Percentiles rank a stretch among this genome's conserved stretches.
Conservation (phyloP, 2,888 invertebrate species). For the Formica aserva region DNA sequence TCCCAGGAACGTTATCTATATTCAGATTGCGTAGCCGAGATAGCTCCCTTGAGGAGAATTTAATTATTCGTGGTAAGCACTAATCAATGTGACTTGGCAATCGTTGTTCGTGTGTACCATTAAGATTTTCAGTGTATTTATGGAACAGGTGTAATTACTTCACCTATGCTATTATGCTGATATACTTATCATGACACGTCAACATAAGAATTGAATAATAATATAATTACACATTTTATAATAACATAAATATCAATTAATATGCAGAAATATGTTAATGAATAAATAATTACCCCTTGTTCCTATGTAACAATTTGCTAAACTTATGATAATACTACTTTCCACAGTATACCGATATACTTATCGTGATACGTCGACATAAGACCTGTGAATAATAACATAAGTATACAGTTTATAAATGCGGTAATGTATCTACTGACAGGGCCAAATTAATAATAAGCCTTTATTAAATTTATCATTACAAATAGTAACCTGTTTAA, state of each 20-base stretch:
- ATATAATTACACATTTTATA: constrained; percentile 10
- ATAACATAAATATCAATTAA: constrained; percentile 20
- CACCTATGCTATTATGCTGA: not conserved
- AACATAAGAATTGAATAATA: not conserved
- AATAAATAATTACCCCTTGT: constrained; percentile 21
- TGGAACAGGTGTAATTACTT: constrained; percentile 2
- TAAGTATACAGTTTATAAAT: constrained; percentile 16
- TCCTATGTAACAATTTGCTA: not conserved
- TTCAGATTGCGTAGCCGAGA: not conserved
- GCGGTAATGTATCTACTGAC: not conserved
- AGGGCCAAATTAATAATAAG: constrained; percentile 12
- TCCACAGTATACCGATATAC: not conserved
- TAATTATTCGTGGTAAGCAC: constrained; percentile 8
- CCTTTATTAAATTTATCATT: constrained; percentile 1
- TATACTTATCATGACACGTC: not conserved
- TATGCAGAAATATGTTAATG: not conserved
- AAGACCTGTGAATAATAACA: not conserved
- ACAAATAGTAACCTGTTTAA: not conserved
- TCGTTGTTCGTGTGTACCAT: constrained; percentile 3
- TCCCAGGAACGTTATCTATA: not conserved
- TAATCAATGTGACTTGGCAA: constrained; percentile 22
- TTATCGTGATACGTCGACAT: constrained; percentile 27
- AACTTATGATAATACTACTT: not conserved
- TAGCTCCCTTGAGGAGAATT: not conserved
- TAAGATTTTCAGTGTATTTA: constrained; percentile 3